Conservation (phyloP, 2,888 invertebrate species). For the Teleogryllus oceanicus region DNA sequence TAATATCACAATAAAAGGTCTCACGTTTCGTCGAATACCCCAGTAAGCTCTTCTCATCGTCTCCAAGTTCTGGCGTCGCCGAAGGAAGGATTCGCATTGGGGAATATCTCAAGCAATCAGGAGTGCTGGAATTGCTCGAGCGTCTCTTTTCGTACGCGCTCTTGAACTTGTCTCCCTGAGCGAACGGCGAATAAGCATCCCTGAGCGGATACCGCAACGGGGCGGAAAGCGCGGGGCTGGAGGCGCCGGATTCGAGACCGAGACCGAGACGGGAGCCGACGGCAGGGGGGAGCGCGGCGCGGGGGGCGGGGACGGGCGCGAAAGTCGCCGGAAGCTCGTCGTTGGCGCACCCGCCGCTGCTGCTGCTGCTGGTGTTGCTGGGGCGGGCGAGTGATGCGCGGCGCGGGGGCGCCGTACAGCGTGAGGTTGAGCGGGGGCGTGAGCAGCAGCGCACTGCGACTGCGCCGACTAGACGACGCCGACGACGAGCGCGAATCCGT, state of each 20-base stretch:
- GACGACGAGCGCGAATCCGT: neutral
- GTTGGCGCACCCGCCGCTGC: too few relatives aligned
- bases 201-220: too few relatives aligned
- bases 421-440: constrained; percentile 32
- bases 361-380: too few relatives aligned
- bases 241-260: neutral
- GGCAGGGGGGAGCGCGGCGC: neutral
- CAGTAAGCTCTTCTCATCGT: too few relatives aligned
- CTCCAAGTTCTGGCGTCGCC: too few relatives aligned
- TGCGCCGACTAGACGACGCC: neutral
- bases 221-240: too few relatives aligned
- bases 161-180: too few relatives aligned
- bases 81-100: too few relatives aligned
- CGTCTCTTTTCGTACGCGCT: too few relatives aligned
- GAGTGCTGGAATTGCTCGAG: too few relatives aligned
- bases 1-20: neutral
- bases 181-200: too few relatives aligned
- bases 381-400: constrained; percentile 28
- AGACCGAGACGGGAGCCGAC: neutral
- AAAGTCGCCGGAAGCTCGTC: neutral
- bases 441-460: neutral
- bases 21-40: neutral
- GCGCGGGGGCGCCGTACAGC: constrained; percentile 37
- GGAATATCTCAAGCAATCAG: too few relatives aligned
- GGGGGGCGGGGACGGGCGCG: constrained; percentile 12